phyloP scores from a whole-genome alignment of 2,797 vertebrate species.

The Poecilia wingei region DNA sequence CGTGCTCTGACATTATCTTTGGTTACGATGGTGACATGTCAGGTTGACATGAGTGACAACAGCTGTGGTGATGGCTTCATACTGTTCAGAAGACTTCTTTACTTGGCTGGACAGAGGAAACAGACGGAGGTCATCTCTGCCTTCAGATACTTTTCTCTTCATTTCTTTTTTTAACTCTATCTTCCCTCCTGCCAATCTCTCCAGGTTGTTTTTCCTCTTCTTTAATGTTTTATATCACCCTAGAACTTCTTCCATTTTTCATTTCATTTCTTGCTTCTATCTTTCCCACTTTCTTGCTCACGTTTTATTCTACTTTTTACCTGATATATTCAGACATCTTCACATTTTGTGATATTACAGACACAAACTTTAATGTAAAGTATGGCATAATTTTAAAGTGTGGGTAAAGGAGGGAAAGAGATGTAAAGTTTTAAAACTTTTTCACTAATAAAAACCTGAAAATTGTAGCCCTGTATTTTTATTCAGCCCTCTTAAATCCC shows the following conservation, averaged over 20 bases:
- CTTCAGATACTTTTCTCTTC: neutral
- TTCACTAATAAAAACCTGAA: neutral
- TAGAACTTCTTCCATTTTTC: neutral
- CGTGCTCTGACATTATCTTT: slow-evolving; percentile 24
- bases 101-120: slow-evolving; percentile 44
- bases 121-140: slow-evolving; percentile 31
- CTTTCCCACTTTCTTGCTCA: slow-evolving; percentile 23
- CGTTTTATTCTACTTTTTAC: neutral
- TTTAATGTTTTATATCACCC: neutral
- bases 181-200: slow-evolving; percentile 4
- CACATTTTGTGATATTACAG: neutral
- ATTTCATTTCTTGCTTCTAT: slow-evolving; percentile 14
- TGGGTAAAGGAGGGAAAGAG: neutral
- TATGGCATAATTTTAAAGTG: neutral
- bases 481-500: neutral
- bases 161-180: neutral
- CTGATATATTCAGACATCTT: neutral
- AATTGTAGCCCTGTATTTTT: neutral
- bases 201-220: neutral
- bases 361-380: neutral
- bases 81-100: slow-evolving; percentile 54
- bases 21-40: slow-evolving; percentile 38
- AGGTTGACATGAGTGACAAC: slow-evolving; percentile 50
- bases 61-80: slow-evolving; percentile 41
- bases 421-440: neutral